Base-by-base conservation (phyloP, 92 coral and sea anemone genomes). In the Ricordea florida region DNA sequence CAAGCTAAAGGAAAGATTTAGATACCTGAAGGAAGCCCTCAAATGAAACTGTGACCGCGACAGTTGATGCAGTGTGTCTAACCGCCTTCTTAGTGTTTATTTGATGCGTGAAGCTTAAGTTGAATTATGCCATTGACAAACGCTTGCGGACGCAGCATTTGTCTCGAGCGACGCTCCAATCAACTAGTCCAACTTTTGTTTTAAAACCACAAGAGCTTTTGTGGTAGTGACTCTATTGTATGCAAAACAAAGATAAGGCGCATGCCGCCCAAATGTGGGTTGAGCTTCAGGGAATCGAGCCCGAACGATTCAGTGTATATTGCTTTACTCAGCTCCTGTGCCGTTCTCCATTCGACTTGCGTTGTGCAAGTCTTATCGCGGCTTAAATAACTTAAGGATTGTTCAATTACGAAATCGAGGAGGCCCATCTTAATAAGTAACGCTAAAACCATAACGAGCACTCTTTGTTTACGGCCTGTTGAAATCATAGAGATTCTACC, bases 61-160 rank as follows among this genome's bases (percentile, higher is more conserved):
- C n/a, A n/a, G n/a, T n/a, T n/a, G n/a, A n/a, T n/a, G n/a, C n/a
- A n/a, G n/a, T n/a, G n/a, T n/a, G n/a, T n/a, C n/a, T n/a, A n/a
- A n/a, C n/a, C n/a, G n/a, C n/a, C n/a, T n/a, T n/a, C n/a, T n/a
- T n/a, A n/a, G n/a, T n/a, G n/a, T n/a, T n/a, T n/a, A n/a, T 40
- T 27, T 45, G 48, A 41, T 17, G 27, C 30, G 27, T 2, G 63
- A 40, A 13, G 27, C n/a, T 52, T 55, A 17, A 17, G 56, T 52
- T 70, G 20, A n/a, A n/a, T 66, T 55, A 70, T 69, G 77, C 77
- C 27, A 69, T 52, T 69, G n/a, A 2, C 31, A 23, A 50, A 40
- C 64, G 28, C 36, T 36, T 20, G 42, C 67, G 18, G 17, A 21
- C 13, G n/a, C 26, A 13, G 14, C 6, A 28, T 6, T 30, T 18